A percentile compares a stretch with the other conserved stretches of the same genome.
These are phyloP conservation scores for Lasioglossum pauxillum DNA, from an alignment of 2,888 invertebrate genomes.

Conservation along the genomic window DNA sequence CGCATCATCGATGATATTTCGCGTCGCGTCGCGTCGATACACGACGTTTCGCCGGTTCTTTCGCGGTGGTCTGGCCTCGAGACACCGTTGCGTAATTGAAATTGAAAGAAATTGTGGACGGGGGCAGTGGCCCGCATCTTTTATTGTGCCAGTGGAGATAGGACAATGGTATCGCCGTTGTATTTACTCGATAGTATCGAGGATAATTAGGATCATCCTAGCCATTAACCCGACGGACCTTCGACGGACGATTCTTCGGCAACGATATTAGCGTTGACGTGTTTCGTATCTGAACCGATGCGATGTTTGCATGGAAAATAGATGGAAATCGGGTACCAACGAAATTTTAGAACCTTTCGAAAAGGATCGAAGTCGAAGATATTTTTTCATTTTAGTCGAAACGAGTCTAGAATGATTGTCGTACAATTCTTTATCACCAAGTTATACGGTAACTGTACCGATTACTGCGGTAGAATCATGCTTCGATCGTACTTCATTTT, in stretches of 20 bases:
- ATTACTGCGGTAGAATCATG: no score
- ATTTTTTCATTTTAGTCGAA: no score
- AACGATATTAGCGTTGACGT: background rate
- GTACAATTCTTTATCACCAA: no score
- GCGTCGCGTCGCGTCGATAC: constrained; percentile 25
- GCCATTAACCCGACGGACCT: constrained; percentile 18
- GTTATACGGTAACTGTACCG: no score
- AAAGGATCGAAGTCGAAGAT: no score
- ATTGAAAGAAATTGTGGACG: background rate
- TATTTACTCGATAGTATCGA: background rate
- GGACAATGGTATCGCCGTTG: constrained; percentile 16
- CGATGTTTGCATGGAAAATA: background rate
- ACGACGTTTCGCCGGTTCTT: constrained; percentile 19
- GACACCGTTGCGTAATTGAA: background rate
- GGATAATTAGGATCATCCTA: constrained; percentile 22
- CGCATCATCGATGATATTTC: constrained; percentile 40
- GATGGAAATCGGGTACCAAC: background rate
- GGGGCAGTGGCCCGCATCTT: background rate
- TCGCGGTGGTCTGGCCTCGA: background rate
- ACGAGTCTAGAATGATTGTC: no score
- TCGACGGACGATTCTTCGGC: constrained; percentile 3
- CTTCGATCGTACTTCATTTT: no score
- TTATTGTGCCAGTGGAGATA: constrained; percentile 17
- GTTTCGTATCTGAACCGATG: background rate
- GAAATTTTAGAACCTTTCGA: background rate